A percentile compares a stretch with the other conserved stretches of the same genome.
phyloP scores from a whole-genome alignment of 1,140 invertebrate species.

The Notospermus geniculatus region DNA sequence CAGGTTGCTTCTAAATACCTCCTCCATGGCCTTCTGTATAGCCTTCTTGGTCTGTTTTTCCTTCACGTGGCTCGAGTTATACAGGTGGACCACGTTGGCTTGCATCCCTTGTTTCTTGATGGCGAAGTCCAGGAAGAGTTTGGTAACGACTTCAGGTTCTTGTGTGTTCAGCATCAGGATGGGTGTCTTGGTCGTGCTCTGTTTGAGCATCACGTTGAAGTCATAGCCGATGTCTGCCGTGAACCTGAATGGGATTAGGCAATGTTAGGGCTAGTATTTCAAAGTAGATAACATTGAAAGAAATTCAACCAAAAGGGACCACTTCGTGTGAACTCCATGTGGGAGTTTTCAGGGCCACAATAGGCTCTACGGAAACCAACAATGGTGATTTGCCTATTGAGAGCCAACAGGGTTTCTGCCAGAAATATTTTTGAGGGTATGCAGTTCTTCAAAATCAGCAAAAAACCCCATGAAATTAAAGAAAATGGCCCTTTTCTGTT shows the following conservation, averaged over 20 bases:
- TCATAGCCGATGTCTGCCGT: slow-evolving; percentile 24
- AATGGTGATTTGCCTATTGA: no score
- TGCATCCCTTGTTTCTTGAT: slow-evolving; percentile 36
- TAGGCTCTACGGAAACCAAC: no score
- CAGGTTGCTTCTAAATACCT: slow-evolving; percentile 32
- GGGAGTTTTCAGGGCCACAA: no score
- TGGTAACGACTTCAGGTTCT: slow-evolving; percentile 36
- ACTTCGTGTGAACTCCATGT: no score
- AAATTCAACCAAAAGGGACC: no score
- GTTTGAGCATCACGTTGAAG: slow-evolving; percentile 35
- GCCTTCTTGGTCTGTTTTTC: slow-evolving; percentile 43
- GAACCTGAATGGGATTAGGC: slow-evolving; percentile 17
- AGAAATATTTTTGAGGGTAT: no score
- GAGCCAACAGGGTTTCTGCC: no score
- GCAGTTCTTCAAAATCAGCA: no score
- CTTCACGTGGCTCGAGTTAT: slow-evolving; percentile 32
- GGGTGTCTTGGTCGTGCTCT: slow-evolving; percentile 42
- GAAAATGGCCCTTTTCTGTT: no score
- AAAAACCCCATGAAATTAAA: no score
- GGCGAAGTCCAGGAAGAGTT: slow-evolving; percentile 46
- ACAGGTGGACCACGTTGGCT: slow-evolving; percentile 37
- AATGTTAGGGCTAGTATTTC: no score
- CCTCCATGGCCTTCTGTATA: slow-evolving; percentile 43
- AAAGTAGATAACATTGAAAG: no score
- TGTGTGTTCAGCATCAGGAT: slow-evolving; percentile 40